Percentiles rank a stretch among this genome's conserved stretches.
These are phyloP conservation scores for Sycophaga agraensis DNA, from an alignment of 1,140 invertebrate genomes.

Conservation along the genomic window DNA sequence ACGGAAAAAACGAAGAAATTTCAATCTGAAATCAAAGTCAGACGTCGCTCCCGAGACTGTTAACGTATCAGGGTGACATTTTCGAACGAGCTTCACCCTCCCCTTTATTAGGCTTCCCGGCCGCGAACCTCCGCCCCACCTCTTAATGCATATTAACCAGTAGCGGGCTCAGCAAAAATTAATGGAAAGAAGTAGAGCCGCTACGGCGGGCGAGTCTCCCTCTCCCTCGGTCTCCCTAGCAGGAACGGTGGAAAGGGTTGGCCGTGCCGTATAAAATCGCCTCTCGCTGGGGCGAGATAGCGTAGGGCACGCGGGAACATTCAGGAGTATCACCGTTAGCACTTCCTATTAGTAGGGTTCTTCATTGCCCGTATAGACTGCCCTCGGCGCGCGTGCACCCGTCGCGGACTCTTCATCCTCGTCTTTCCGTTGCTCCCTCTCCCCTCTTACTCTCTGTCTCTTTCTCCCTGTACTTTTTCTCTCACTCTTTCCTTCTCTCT, in stretches of 20 bases:
- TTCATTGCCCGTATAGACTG: slow-evolving; percentile 45
- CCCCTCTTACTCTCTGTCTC: no score
- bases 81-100: neutral
- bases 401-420: slow-evolving; percentile 6
- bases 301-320: slow-evolving; percentile 36
- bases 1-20: no score
- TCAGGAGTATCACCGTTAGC: slow-evolving; percentile 53
- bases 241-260: neutral
- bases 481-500: no score
- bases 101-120: slow-evolving; percentile 35
- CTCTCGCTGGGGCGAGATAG: slow-evolving; percentile 33
- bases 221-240: neutral
- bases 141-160: slow-evolving; percentile 55
- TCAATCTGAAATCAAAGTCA: no score
- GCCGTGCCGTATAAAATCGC: no score
- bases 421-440: slow-evolving; percentile 2
- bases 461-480: no score
- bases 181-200: slow-evolving; percentile 51
- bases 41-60: neutral
- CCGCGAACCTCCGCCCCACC: neutral
- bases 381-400: no score
- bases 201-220: slow-evolving; percentile 31
- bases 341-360: slow-evolving; percentile 54
- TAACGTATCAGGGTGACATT: neutral
- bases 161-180: slow-evolving; percentile 53